Evolutionary conservation across 2,888 invertebrate species (phyloP), one percentile per base, ranked within the genome.

Genomic region (Ceratothoa steindachneri): DNA sequence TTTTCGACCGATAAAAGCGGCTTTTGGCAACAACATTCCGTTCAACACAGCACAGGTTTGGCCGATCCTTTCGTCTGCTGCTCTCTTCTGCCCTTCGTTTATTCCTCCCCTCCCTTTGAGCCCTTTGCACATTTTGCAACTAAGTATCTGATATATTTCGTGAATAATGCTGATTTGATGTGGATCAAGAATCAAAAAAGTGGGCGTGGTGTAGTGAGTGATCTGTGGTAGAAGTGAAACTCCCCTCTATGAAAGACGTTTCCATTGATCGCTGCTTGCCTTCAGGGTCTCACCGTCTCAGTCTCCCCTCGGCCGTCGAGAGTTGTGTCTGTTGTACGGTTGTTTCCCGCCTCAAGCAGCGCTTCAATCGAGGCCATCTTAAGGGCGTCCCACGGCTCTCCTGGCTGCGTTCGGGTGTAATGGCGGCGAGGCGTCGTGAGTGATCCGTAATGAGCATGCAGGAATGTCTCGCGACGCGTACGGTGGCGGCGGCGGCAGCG

Each of bases 401-500:
- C n/a, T n/a, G n/a, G n/a, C 30, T 67, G 27, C 30, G 30, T 60
- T 70, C 30, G 55, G 71, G 51, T 67, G 71, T 73, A 74, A 73
- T 73, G 72, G 72, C 67, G 68, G 71, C 71, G 73, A 65, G 73
- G 69, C 30, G n/a, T n/a, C n/a, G 71, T 68, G 71, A 7, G 53
- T 69, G 28, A 52, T 5, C 41, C 41, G 41, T 41, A 15, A 41
- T 41, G 41, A 60, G n/a, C 22, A 72, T 73, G 77, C 65, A 74
- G 75, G 77, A 66, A 88, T 88, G 88, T 88, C 88, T 83, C 87
- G 88, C 82, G 88, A 88, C 85, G 87, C 88, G 84, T 89, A 88
- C 85, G 83, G 82, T 72, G 81, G 81, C 51, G 81, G 82, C 67
- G 84, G 86, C 88, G 85, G 87, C 86, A 86, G 88, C 85, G 85